These are phyloP conservation scores for Umimayanthus chanpuru DNA, from an alignment of 92 coral and sea anemone species.

Conservation along the genomic window DNA sequence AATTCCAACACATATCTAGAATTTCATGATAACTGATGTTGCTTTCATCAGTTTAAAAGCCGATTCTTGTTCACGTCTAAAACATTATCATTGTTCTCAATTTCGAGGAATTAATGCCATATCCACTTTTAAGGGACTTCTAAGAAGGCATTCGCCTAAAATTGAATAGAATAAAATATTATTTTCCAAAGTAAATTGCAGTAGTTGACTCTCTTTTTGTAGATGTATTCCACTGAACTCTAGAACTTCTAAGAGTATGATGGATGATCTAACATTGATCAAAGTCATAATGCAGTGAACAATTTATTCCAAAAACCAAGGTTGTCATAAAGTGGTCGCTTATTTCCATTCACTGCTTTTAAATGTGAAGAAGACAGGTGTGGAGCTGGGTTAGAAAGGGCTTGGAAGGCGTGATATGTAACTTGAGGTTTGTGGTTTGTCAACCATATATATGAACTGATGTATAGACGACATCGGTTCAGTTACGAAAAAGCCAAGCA, in stretches of 20 bases:
- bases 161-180: neutral
- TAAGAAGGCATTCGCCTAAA: neutral
- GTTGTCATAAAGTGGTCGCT: neutral
- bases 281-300: neutral
- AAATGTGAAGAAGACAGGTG: neutral
- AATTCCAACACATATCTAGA: no score
- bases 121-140: neutral
- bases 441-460: neutral
- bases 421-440: neutral
- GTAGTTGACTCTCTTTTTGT: neutral
- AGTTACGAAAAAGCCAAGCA: neutral
- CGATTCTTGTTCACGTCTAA: no score
- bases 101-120: no score
- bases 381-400: neutral
- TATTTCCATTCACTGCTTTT: neutral
- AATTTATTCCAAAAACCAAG: no score
- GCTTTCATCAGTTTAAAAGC: no score
- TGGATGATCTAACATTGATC: neutral
- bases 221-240: neutral
- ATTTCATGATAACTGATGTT: no score
- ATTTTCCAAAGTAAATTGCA: neutral
- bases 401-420: neutral
- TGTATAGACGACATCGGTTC: neutral
- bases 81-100: no score
- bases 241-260: no score